Percentiles rank a stretch among this genome's conserved stretches.
phyloP scores from a whole-genome alignment of 2,113 vertebrate genomes.

The Microcebus lehilahytsara region DNA sequence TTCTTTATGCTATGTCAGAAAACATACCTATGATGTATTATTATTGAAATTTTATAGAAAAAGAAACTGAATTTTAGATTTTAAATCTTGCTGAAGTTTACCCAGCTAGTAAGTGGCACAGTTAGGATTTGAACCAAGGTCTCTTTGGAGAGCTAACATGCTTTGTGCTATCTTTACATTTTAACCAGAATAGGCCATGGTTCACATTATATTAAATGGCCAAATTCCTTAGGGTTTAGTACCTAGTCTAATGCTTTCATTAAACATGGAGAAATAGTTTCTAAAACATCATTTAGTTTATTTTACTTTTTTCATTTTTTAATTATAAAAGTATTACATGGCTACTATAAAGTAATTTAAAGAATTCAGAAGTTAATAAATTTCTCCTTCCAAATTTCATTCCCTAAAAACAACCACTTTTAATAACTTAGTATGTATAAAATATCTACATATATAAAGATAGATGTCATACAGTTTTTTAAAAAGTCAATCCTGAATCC shows the following conservation, averaged over 20 bases:
- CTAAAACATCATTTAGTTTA: background rate
- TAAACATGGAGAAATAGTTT: background rate
- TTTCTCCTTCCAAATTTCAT: background rate
- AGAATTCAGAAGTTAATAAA: background rate
- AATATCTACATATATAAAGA: background rate
- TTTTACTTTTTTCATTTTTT: background rate
- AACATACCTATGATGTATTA: background rate
- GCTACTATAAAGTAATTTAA: background rate
- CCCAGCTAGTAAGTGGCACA: background rate
- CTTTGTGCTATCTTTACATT: background rate
- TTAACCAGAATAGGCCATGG: background rate
- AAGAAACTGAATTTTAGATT: conserved; percentile 9
- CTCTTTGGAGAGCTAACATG: background rate
- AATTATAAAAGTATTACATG: background rate
- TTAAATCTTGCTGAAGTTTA: background rate
- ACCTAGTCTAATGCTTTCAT: background rate
- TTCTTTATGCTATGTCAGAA: background rate
- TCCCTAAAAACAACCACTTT: background rate
- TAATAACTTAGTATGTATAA: background rate
- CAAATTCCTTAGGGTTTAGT: background rate
- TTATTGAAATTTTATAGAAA: background rate
- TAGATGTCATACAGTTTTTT: background rate
- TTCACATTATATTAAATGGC: background rate
- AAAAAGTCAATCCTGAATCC: background rate
- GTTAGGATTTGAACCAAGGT: background rate